A percentile compares a stretch with the other conserved stretches of the same genome.
These are phyloP conservation scores for Venusia cambrica DNA, from an alignment of 2,888 invertebrate species.

Conservation along the genomic window DNA sequence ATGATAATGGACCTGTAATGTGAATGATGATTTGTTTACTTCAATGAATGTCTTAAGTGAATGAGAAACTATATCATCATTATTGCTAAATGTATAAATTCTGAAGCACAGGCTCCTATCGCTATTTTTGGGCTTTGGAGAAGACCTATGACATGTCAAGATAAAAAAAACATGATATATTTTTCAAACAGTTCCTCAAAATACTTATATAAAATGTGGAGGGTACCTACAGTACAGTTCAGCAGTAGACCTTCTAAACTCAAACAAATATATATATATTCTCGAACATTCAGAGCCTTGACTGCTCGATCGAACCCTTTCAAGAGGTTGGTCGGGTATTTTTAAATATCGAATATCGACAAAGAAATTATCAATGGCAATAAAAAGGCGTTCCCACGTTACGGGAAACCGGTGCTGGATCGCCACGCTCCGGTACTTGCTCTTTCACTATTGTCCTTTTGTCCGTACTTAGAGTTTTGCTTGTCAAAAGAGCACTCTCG, in stretches of 20 bases:
- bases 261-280: conserved; percentile 7
- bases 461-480: conserved; percentile 59
- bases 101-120: too few relatives aligned
- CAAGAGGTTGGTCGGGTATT: conserved; percentile 22
- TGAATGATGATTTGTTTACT: conserved; percentile 9
- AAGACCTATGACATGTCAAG: too few relatives aligned
- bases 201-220: too few relatives aligned
- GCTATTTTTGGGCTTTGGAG: too few relatives aligned
- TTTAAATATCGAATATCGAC: conserved; percentile 45
- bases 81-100: too few relatives aligned
- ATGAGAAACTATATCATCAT: too few relatives aligned
- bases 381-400: conserved; percentile 72
- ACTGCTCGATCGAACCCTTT: conserved; percentile 19
- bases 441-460: conserved; percentile 71
- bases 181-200: too few relatives aligned
- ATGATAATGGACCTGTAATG: conserved; percentile 12
- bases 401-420: conserved; percentile 63
- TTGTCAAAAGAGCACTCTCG: conserved; percentile 63
- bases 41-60: neutral
- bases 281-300: conserved; percentile 6
- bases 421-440: conserved; percentile 73
- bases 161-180: too few relatives aligned
- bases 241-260: too few relatives aligned
- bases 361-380: conserved; percentile 51
- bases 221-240: too few relatives aligned